Percentiles rank a stretch among this genome's conserved stretches.
Conservation (phyloP, 2,888 invertebrate genomes). For the Euzetes globulus region DNA sequence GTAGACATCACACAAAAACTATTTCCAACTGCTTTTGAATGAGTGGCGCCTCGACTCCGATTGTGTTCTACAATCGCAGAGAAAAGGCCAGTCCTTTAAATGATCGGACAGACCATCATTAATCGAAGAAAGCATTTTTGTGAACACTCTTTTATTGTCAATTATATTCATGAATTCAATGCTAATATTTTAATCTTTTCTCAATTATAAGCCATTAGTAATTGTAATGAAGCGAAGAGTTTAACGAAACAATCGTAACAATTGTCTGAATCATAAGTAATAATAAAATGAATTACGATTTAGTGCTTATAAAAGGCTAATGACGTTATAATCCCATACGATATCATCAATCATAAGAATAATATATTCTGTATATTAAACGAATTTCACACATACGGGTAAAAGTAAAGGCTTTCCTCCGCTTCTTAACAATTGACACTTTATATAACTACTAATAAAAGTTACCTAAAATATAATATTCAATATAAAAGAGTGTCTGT, state of each 20-base stretch:
- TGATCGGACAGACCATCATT: neutral
- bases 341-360: conserved; percentile 25
- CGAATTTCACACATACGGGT: neutral
- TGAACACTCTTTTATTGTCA: neutral
- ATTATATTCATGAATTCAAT: neutral
- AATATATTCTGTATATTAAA: neutral
- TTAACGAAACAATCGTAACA: neutral
- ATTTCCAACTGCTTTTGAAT: conserved; percentile 8
- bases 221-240: neutral
- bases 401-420: neutral
- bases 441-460: conserved; percentile 27
- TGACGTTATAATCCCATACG: conserved; percentile 20
- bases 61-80: neutral
- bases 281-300: conserved; percentile 18
- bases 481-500: neutral
- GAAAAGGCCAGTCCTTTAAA: neutral
- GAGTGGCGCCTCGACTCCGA: conserved; percentile 12
- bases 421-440: conserved; percentile 14
- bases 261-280: neutral
- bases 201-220: neutral
- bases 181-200: neutral
- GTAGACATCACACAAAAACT: neutral
- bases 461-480: conserved; percentile 15
- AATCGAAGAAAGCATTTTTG: neutral
- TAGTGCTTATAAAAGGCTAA: conserved; percentile 22